A percentile compares a stretch with the other conserved stretches of the same genome.
phyloP scores from a whole-genome alignment of 2,113 vertebrate species.

The Gymnocephalus cernua region DNA sequence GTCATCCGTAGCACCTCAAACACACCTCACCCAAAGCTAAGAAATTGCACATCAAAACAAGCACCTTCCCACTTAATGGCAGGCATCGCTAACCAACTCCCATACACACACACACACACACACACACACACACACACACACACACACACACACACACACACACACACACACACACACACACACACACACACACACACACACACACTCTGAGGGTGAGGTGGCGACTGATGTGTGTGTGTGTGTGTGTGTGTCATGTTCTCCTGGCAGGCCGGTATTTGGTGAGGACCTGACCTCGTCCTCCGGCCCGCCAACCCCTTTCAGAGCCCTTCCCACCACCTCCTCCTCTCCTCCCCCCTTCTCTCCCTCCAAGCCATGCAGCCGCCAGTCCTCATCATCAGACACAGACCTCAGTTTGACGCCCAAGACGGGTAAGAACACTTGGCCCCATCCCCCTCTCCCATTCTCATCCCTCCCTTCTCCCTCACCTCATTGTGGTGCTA shows the following conservation, averaged over 20 bases:
- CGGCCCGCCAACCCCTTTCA: slow-evolving; percentile 99
- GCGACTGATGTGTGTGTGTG: slow-evolving; percentile 62
- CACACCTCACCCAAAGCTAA: slow-evolving; percentile 56
- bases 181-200: slow-evolving; percentile 44
- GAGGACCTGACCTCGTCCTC: slow-evolving; percentile 98
- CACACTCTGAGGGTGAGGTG: slow-evolving; percentile 62
- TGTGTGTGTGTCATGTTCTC: slow-evolving; percentile 91
- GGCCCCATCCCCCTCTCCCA: slow-evolving; percentile 31
- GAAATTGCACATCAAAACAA: slow-evolving; percentile 34
- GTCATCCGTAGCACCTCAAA: slow-evolving; percentile 78
- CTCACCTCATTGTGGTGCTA: slow-evolving; percentile 70
- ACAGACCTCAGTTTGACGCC: slow-evolving; percentile 99
- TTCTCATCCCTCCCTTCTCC: slow-evolving; percentile 38
- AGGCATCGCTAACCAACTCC: slow-evolving; percentile 20
- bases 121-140: slow-evolving; percentile 14
- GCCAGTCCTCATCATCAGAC: slow-evolving; percentile 99
- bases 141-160: slow-evolving; percentile 46
- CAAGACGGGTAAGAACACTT: slow-evolving; percentile 97
- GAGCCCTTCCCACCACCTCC: slow-evolving; percentile 99
- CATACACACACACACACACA: slow-evolving; percentile 33
- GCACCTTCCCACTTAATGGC: slow-evolving; percentile 18
- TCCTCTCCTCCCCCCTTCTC: slow-evolving; percentile 99
- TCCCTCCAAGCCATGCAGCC: slow-evolving; percentile 99
- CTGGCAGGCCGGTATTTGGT: slow-evolving; percentile 98
- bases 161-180: slow-evolving; percentile 38